Conservation (phyloP, 2,888 invertebrate genomes). For the Ornithoptera priamus region DNA sequence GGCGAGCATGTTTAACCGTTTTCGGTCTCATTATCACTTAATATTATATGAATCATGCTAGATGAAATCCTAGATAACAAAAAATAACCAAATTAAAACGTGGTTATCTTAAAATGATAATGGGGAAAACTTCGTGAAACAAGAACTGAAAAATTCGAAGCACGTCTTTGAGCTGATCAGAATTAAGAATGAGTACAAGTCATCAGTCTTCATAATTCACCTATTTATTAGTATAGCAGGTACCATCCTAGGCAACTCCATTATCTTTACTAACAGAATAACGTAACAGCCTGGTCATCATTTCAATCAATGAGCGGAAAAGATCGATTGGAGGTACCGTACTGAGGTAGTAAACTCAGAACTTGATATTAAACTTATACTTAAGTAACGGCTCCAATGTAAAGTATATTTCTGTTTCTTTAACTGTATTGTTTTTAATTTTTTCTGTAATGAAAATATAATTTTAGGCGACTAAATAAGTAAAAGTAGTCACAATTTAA, state of each 20-base stretch:
- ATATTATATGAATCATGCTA: too few relatives aligned
- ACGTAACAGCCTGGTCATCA: slow-evolving; percentile 17
- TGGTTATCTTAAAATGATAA: neutral
- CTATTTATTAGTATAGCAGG: slow-evolving; percentile 53
- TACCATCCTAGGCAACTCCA: slow-evolving; percentile 27
- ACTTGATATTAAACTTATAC: neutral
- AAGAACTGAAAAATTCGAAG: slow-evolving; percentile 24
- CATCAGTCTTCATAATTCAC: slow-evolving; percentile 49
- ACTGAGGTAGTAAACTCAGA: neutral
- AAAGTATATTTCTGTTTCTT: neutral
- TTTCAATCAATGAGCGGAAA: slow-evolving; percentile 8
- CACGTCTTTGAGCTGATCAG: slow-evolving; percentile 34
- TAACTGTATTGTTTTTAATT: neutral
- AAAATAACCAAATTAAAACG: too few relatives aligned
- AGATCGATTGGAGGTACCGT: slow-evolving; percentile 2
- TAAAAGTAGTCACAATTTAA: too few relatives aligned
- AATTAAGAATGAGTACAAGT: slow-evolving; percentile 49
- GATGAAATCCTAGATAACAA: too few relatives aligned
- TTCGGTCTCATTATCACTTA: too few relatives aligned
- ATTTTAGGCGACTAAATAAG: too few relatives aligned
- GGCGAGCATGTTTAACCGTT: too few relatives aligned
- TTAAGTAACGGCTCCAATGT: neutral
- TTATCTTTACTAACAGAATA: slow-evolving; percentile 23
- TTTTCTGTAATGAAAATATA: neutral
- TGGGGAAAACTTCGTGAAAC: neutral